Conservation (phyloP, 1,140 invertebrate species). For the Platorchestia sp. region DNA sequence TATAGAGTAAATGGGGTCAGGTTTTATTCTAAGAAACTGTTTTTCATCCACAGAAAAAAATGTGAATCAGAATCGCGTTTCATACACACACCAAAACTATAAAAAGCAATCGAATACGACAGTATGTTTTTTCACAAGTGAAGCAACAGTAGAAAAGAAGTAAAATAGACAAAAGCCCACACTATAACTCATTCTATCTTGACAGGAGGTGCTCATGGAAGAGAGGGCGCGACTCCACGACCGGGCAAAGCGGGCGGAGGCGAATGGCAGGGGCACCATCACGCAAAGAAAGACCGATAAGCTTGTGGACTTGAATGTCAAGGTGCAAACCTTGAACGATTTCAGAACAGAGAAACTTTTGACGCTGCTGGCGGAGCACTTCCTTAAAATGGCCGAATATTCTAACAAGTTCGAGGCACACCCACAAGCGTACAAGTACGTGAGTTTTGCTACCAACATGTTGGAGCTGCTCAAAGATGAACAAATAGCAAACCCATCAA, state of each 20-base stretch:
- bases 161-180: too few relatives aligned
- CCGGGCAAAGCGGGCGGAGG: conserved; percentile 57
- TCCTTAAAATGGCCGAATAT: conserved; percentile 77
- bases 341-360: conserved; percentile 70
- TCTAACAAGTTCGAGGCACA: conserved; percentile 76
- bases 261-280: background rate
- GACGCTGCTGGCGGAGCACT: conserved; percentile 80
- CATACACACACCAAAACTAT: too few relatives aligned
- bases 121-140: too few relatives aligned
- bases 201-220: background rate
- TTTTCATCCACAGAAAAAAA: too few relatives aligned
- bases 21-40: too few relatives aligned
- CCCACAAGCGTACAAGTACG: conserved; percentile 77
- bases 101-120: too few relatives aligned
- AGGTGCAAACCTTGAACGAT: conserved; percentile 64
- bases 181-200: background rate
- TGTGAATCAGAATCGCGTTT: too few relatives aligned
- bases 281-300: background rate
- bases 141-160: too few relatives aligned
- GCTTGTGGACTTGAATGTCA: conserved; percentile 40
- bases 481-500: conserved; percentile 58
- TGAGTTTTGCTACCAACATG: conserved; percentile 79
- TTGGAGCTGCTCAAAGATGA: conserved; percentile 76
- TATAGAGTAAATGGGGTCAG: too few relatives aligned
- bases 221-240: conserved; percentile 28